Evolutionary conservation across 2,888 invertebrate genomes (phyloP), one percentile per base, ranked within the genome.

Genomic region (Lithosia quadra): DNA sequence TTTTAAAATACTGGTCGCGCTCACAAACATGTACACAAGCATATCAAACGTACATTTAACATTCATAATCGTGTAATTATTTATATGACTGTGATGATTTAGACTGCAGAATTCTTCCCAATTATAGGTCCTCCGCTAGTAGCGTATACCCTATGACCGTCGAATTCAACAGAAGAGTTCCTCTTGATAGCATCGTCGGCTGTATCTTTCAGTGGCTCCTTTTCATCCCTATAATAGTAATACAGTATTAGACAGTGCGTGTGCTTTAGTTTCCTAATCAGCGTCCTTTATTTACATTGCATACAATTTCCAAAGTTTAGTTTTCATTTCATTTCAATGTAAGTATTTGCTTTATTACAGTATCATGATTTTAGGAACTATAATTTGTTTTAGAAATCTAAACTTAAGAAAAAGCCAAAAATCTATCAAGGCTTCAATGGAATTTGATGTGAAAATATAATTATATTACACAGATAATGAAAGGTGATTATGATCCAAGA

Each of bases 21-120:
- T 89, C 91, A 93, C 93, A 90, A 86, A 67, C 67, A 75, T 77
- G 84, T 84, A 94, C 94, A 93, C 86, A 93, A 94, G 93, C 93
- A 78, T 85, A 84, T 73, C 66, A 62, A 74, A 78, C 71, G 64
- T 68, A 76, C 72, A 73, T 67, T 67, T 69, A 67, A 72, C 71
- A 72, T 71, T 75, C 73, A 74, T 63, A 57, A 75, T 70, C 58
- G 73, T 75, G 68, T n/a, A 69, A 58, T 73, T 65, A n/a, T n/a
- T 8, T 67, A 65, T 71, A 64, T 78, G 43, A 36, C 60, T 55
- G 49, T 43, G 11, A 59, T 65, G 65, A 59, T 79, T 91, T 96
- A 97, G 82, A 98, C 98, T 66, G 98, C 98, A n/a, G 98, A 98
- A 90, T 98, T 98, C 94, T 98, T 98, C 81, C 98, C 98, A 85